A percentile compares a stretch with the other conserved stretches of the same genome.
phyloP scores from a whole-genome alignment of 2,797 vertebrate genomes.

The Miichthys miiuy region DNA sequence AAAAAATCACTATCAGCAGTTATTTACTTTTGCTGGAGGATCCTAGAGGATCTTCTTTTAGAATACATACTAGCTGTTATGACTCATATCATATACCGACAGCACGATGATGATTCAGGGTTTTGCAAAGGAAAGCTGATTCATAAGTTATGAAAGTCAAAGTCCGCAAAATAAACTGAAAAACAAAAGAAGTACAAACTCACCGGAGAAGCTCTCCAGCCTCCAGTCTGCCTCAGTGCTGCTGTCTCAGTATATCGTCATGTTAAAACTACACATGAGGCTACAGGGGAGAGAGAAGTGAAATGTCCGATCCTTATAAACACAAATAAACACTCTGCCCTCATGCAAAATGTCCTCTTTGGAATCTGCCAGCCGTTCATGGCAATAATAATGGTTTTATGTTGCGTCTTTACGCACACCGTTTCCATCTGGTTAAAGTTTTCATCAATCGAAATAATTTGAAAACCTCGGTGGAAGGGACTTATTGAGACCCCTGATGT shows the following conservation, averaged over 20 bases:
- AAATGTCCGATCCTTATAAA: slow-evolving; percentile 47
- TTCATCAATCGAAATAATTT: slow-evolving; percentile 70
- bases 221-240: slow-evolving; percentile 38
- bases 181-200: slow-evolving; percentile 63
- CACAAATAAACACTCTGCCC: slow-evolving; percentile 48
- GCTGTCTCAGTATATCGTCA: slow-evolving; percentile 47
- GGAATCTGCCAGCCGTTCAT: slow-evolving; percentile 33
- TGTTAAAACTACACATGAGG: slow-evolving; percentile 28
- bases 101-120: background rate
- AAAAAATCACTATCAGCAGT: background rate
- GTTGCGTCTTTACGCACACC: slow-evolving; percentile 64
- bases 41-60: background rate
- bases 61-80: background rate
- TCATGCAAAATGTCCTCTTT: slow-evolving; percentile 41
- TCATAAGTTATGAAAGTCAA: background rate
- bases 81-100: background rate
- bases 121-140: background rate
- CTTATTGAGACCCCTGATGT: slow-evolving; percentile 79
- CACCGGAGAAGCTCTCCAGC: slow-evolving; percentile 69
- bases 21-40: background rate
- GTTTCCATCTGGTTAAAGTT: slow-evolving; percentile 43
- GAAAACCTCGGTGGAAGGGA: slow-evolving; percentile 83
- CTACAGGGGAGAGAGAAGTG: slow-evolving; percentile 21
- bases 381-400: slow-evolving; percentile 23
- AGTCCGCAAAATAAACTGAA: background rate